phyloP scores from a whole-genome alignment of 2,113 vertebrate genomes.

The Calonectris borealis region DNA sequence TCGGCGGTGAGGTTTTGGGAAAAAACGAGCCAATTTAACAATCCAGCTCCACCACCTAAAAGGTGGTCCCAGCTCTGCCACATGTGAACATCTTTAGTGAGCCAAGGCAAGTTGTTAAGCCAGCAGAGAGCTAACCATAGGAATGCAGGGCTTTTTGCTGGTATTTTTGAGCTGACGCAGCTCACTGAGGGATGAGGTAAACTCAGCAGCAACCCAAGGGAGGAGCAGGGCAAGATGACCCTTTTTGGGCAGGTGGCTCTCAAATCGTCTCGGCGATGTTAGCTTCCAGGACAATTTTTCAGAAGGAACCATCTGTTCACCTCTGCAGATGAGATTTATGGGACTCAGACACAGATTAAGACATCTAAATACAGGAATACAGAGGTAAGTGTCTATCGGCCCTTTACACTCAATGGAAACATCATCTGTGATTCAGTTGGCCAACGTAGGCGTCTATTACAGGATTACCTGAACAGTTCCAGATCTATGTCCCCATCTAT shows the following conservation, averaged over 20 bases:
- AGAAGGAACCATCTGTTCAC: not conserved
- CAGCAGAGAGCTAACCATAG: accelerated
- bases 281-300: not conserved
- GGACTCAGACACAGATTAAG: not conserved
- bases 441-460: not conserved
- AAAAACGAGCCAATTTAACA: not conserved
- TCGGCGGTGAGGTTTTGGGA: accelerated
- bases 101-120: not conserved
- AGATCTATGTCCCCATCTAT: not conserved
- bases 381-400: not conserved
- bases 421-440: not conserved
- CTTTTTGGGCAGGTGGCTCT: not conserved
- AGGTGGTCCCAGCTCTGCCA: not conserved
- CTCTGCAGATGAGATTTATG: not conserved
- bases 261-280: accelerated
- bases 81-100: not conserved
- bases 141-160: not conserved
- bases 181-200: not conserved
- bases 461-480: not conserved
- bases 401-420: not conserved
- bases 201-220: not conserved
- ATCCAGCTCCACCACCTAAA: not conserved
- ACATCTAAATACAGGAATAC: not conserved
- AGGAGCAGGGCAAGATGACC: not conserved
- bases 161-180: not conserved